Evolutionary conservation across 2,797 vertebrate genomes (phyloP).

Genomic region (Macroramphosus scolopax): DNA sequence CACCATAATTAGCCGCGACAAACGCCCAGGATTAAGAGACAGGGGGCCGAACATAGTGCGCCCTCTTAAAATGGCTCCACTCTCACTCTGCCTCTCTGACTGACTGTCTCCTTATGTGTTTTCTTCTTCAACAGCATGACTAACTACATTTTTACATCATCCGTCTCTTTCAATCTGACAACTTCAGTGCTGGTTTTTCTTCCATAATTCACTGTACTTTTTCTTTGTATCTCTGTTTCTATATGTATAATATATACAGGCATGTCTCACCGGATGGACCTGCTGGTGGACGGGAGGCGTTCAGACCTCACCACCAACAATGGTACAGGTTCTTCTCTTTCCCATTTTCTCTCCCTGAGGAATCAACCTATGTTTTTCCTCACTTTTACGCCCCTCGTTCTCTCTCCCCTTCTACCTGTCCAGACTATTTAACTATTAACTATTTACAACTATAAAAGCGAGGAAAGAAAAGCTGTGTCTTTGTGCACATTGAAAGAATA

Average conservation of each 20-base stretch:
- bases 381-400: constrained; percentile 10
- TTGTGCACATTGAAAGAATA: constrained; percentile 19
- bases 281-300: constrained; percentile 8
- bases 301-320: constrained; percentile 22
- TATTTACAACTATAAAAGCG: too few relatives aligned
- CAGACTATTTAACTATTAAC: constrained; percentile 19
- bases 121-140: constrained; percentile 34
- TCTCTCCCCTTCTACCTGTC: constrained; percentile 24
- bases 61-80: constrained; percentile 65
- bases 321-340: constrained; percentile 22
- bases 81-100: constrained; percentile 38
- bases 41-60: constrained; percentile 55
- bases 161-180: constrained; percentile 32
- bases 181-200: constrained; percentile 33
- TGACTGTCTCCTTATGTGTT: constrained; percentile 29
- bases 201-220: constrained; percentile 24
- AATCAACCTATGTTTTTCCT: constrained; percentile 40
- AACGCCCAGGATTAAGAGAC: constrained; percentile 86
- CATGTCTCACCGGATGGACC: constrained; percentile 16
- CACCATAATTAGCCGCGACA: constrained; percentile 97
- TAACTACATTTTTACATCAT: constrained; percentile 33
- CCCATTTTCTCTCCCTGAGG: constrained; percentile 22
- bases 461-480: too few relatives aligned
- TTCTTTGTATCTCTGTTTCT: constrained; percentile 5
- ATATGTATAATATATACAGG: constrained; percentile 21